Conservation (phyloP, 2,888 invertebrate species). For the Heliothis peltigera region DNA sequence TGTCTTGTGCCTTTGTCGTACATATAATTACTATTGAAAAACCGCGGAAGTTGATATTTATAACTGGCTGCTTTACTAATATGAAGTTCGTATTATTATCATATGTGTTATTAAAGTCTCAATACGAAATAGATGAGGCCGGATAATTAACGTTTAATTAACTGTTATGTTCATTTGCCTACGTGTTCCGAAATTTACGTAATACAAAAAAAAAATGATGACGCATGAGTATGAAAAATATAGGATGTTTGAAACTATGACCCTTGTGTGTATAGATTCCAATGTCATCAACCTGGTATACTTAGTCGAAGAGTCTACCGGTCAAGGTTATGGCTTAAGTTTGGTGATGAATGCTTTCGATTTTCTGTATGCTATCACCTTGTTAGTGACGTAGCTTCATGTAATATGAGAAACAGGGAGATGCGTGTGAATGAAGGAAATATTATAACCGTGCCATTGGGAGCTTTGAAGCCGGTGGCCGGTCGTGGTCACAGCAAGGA, state of each 20-base stretch:
- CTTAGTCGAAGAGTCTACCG: constrained; percentile 5
- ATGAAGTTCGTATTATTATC: constrained; percentile 55
- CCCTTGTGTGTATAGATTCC: constrained; percentile 19
- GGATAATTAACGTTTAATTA: constrained; percentile 40
- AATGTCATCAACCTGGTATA: constrained; percentile 21
- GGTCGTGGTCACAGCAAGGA: constrained; percentile 69
- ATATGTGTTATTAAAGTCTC: constrained; percentile 40
- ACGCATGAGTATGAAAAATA: neutral
- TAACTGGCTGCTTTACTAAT: constrained; percentile 59
- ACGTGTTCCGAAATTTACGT: constrained; percentile 32
- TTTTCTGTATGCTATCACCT: constrained; percentile 1
- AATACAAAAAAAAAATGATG: neutral
- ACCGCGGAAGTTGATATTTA: constrained; percentile 69
- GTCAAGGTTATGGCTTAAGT: constrained; percentile 33
- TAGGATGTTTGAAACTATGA: neutral
- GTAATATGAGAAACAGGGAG: neutral
- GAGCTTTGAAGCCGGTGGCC: constrained; percentile 36
- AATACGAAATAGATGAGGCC: constrained; percentile 37
- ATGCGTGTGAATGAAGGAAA: constrained; percentile 45
- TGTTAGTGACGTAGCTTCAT: neutral
- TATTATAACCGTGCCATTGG: constrained; percentile 32
- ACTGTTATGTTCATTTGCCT: constrained; percentile 39
- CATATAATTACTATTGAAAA: constrained; percentile 64
- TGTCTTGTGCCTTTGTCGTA: constrained; percentile 60
- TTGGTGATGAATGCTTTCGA: constrained; percentile 23